These are phyloP conservation scores for Psophia crepitans DNA, from an alignment of 2,113 vertebrate species.

Conservation along the genomic window DNA sequence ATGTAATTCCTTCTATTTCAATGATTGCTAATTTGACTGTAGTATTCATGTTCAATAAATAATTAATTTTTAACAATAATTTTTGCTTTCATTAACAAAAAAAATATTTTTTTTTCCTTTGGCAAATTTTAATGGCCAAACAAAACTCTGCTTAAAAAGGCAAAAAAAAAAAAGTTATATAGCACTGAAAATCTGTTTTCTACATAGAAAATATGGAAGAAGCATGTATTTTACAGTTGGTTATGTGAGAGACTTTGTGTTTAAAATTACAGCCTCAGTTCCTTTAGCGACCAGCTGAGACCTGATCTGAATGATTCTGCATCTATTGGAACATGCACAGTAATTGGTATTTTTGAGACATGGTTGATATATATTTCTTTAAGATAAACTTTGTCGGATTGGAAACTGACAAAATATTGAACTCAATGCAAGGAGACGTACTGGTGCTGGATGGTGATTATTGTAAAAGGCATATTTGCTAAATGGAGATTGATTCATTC, in stretches of 20 bases:
- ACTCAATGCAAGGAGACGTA: neutral
- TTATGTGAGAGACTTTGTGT: neutral
- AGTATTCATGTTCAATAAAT: neutral
- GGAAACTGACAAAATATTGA: neutral
- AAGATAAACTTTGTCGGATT: conserved; percentile 4
- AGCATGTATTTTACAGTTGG: neutral
- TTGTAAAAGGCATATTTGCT: neutral
- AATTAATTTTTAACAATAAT: neutral
- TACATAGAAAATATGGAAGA: neutral
- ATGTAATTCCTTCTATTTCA: neutral
- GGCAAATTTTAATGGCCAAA: neutral
- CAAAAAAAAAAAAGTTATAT: neutral
- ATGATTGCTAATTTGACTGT: neutral
- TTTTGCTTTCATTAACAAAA: neutral
- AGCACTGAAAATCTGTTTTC: neutral
- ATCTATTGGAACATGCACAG: neutral
- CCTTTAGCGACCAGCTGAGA: neutral
- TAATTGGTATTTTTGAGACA: conserved; percentile 8
- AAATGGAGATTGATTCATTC: neutral
- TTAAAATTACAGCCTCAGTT: neutral
- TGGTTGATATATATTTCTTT: neutral
- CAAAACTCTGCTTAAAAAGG: neutral
- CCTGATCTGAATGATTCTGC: neutral
- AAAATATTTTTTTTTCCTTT: neutral
- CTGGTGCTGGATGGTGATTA: neutral